These are phyloP conservation scores for Myotis brandtii DNA, from an alignment of 2,113 vertebrate genomes.

Conservation along the genomic window DNA sequence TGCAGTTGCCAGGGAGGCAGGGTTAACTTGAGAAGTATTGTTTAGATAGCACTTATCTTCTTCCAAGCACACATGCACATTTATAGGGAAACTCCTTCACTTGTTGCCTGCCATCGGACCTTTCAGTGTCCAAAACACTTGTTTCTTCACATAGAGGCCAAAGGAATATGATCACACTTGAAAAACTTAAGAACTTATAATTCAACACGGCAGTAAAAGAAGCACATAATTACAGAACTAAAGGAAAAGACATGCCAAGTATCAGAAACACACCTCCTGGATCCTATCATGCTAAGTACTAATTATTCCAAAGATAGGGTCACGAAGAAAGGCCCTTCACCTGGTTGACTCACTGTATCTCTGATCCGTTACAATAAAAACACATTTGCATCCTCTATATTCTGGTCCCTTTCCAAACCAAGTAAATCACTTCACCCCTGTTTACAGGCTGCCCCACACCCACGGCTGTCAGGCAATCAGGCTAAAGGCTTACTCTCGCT, in stretches of 20 bases:
- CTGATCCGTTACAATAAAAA: neutral
- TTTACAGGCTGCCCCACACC: neutral
- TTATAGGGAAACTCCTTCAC: constrained; percentile 22
- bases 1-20: neutral
- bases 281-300: neutral
- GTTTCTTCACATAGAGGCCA: neutral
- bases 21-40: constrained; percentile 33
- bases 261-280: neutral
- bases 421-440: constrained; percentile 17
- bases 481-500: constrained; percentile 3
- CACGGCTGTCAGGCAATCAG: neutral
- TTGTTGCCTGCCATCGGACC: neutral
- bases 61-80: neutral
- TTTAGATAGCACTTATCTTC: constrained; percentile 25
- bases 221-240: neutral
- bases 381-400: neutral
- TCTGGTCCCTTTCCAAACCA: constrained; percentile 33
- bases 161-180: neutral
- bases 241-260: neutral
- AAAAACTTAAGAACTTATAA: neutral
- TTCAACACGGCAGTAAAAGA: neutral
- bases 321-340: neutral
- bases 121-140: neutral
- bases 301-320: neutral
- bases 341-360: neutral